These are phyloP conservation scores for Doryteuthis pealeii DNA, from an alignment of 1,140 invertebrate species.

Conservation along the genomic window DNA sequence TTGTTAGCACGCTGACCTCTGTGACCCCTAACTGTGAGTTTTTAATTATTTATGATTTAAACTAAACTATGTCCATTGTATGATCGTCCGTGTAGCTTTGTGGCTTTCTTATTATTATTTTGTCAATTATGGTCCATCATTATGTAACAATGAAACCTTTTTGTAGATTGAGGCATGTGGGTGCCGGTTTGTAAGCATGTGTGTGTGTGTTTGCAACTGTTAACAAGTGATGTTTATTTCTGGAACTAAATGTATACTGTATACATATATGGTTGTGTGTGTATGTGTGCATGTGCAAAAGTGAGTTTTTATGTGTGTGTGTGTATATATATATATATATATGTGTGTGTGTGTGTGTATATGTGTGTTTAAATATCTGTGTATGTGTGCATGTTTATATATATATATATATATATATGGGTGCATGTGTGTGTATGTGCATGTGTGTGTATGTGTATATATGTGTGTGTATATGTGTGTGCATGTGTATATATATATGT, in stretches of 20 bases:
- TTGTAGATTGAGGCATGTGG: too few species aligned
- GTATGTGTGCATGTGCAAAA: neutral
- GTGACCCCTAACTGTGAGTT: too few species aligned
- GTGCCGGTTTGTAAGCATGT: neutral
- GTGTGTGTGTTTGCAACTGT: neutral
- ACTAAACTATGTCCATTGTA: too few species aligned
- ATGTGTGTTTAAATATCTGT: neutral
- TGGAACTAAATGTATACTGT: too few species aligned
- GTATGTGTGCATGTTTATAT: neutral
- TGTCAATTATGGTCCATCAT: too few species aligned
- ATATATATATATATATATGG: neutral
- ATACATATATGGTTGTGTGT: neutral
- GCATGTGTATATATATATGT: constrained; percentile 13
- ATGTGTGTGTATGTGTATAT: constrained; percentile 6
- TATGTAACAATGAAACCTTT: too few species aligned
- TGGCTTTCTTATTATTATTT: too few species aligned
- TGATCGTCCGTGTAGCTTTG: too few species aligned
- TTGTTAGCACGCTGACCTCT: too few species aligned
- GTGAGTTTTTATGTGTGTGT: neutral
- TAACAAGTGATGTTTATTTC: too few species aligned
- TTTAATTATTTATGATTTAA: too few species aligned
- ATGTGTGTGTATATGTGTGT: constrained; percentile 6
- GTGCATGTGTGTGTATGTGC: constrained; percentile 3
- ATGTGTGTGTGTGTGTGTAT: neutral
- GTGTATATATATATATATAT: neutral